These are phyloP conservation scores for Marmota flaviventris DNA, from an alignment of 2,113 vertebrate species.

Conservation along the genomic window DNA sequence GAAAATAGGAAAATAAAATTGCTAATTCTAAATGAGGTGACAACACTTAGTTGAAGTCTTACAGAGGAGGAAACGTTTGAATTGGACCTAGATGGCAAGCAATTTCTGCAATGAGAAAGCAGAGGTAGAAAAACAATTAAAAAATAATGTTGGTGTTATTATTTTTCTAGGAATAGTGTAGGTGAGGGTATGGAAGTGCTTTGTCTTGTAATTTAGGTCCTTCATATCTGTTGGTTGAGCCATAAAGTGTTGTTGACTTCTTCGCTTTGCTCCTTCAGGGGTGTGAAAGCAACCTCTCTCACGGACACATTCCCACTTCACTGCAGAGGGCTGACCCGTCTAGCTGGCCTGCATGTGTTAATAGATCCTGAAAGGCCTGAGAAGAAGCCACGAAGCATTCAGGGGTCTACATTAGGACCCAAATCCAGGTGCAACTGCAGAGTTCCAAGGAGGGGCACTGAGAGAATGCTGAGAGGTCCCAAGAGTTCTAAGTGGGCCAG, in stretches of 20 bases:
- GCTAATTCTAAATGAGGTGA: background rate
- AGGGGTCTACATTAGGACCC: background rate
- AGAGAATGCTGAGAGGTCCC: background rate
- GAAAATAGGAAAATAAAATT: background rate
- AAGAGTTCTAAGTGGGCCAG: background rate
- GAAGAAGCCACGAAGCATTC: background rate
- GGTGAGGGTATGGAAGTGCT: background rate
- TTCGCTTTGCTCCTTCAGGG: background rate
- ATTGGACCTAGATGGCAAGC: background rate
- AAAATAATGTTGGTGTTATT: background rate
- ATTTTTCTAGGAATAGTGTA: background rate
- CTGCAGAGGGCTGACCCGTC: background rate
- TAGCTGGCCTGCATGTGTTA: background rate
- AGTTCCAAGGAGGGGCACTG: background rate
- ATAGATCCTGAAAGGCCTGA: background rate
- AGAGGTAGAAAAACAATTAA: background rate
- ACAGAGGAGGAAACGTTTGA: background rate
- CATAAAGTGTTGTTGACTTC: too few relatives aligned
- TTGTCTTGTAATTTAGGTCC: background rate
- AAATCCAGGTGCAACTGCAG: background rate
- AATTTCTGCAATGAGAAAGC: background rate
- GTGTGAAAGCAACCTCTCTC: background rate
- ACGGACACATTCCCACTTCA: background rate
- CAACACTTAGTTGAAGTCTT: background rate
- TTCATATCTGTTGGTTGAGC: background rate